phyloP scores from a whole-genome alignment of 2,113 vertebrate species.

The Menura novaehollandiae region DNA sequence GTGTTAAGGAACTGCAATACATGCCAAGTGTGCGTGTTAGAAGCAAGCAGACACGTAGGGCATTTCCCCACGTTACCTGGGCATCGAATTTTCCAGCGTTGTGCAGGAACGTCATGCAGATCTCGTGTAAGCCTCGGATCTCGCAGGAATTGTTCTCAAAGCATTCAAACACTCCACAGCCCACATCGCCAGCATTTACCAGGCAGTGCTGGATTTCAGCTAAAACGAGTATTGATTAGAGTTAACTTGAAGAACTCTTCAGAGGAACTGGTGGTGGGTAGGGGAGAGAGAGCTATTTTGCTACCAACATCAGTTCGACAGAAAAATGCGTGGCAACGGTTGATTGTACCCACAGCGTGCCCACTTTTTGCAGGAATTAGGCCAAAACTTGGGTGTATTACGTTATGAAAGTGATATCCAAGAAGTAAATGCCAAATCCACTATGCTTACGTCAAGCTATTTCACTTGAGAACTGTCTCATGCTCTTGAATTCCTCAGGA shows the following conservation, averaged over 20 bases:
- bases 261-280: not conserved
- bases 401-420: slow-evolving; percentile 34
- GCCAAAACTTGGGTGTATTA: slow-evolving; percentile 21
- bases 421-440: slow-evolving; percentile 42
- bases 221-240: slow-evolving; percentile 70
- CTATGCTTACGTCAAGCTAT: slow-evolving; percentile 13
- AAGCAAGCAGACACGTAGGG: not conserved
- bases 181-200: slow-evolving; percentile 94
- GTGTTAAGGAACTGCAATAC: not conserved
- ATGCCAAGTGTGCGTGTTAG: not conserved
- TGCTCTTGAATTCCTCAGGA: slow-evolving; percentile 12
- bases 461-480: slow-evolving; percentile 36
- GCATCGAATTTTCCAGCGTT: slow-evolving; percentile 99
- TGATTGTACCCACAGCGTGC: not conserved
- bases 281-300: not conserved
- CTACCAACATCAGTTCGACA: slow-evolving; percentile 6
- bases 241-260: slow-evolving; percentile 3
- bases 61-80: slow-evolving; percentile 79
- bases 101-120: slow-evolving; percentile 98
- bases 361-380: slow-evolving; percentile 30
- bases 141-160: slow-evolving; percentile 99
- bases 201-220: slow-evolving; percentile 98
- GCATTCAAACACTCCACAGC: slow-evolving; percentile 97
- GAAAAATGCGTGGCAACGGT: slow-evolving; percentile 2
- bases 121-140: slow-evolving; percentile 96